Conservation (phyloP, 2,797 vertebrate species). For the Phrynocephalus guinanensis region DNA sequence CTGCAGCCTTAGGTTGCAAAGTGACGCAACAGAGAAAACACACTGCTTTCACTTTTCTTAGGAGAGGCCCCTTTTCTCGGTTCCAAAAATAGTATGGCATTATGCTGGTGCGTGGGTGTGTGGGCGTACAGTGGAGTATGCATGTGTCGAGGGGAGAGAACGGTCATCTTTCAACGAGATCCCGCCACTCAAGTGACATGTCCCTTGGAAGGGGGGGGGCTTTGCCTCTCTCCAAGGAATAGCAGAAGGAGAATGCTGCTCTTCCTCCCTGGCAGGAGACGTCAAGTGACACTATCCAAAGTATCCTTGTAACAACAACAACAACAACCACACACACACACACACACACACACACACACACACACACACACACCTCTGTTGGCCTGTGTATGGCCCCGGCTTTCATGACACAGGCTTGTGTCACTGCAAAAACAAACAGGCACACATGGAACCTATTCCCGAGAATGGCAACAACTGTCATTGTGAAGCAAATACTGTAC, state of each 20-base stretch:
- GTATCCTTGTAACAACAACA: constrained; percentile 51
- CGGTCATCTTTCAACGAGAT: constrained; percentile 74
- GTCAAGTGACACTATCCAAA: constrained; percentile 70
- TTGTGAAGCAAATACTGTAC: constrained; percentile 68
- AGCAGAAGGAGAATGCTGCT: constrained; percentile 64
- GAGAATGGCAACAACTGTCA: constrained; percentile 61
- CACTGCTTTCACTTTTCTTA: constrained; percentile 82
- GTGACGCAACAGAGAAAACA: constrained; percentile 84
- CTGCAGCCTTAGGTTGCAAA: constrained; percentile 82
- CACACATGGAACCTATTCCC: constrained; percentile 74
- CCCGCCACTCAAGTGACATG: constrained; percentile 72
- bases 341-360: no score
- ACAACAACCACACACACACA: no score
- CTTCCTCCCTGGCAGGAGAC: constrained; percentile 65
- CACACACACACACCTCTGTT: no score
- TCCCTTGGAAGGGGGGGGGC: constrained; percentile 74
- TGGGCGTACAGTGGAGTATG: constrained; percentile 72
- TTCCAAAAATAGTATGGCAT: constrained; percentile 84
- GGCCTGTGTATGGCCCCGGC: constrained; percentile 58
- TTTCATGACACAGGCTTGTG: constrained; percentile 67
- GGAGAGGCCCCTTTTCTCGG: constrained; percentile 82
- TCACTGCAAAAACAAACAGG: constrained; percentile 66
- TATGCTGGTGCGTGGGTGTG: constrained; percentile 75
- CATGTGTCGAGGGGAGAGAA: constrained; percentile 63
- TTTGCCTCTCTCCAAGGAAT: constrained; percentile 70